Conservation (phyloP, 2,888 invertebrate species). For the Catocala fraxini region DNA sequence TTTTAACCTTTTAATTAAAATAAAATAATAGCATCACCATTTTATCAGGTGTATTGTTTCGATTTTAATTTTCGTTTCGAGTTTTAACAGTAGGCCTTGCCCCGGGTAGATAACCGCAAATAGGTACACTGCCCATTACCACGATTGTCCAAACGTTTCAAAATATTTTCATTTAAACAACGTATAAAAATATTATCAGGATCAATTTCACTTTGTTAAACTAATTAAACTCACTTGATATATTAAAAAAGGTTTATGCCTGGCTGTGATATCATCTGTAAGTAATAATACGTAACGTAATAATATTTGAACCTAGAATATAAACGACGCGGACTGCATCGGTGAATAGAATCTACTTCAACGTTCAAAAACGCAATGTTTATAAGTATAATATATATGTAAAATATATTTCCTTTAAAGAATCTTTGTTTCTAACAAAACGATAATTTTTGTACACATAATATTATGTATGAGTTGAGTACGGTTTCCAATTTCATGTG, state of each 20-base stretch:
- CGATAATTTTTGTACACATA: too few relatives aligned
- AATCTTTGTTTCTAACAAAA: too few relatives aligned
- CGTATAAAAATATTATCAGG: conserved; percentile 1
- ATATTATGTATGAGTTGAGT: too few relatives aligned
- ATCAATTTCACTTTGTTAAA: background rate
- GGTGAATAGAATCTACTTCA: too few relatives aligned
- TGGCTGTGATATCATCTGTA: too few relatives aligned
- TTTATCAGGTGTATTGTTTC: conserved; percentile 32
- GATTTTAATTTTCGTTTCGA: conserved; percentile 31
- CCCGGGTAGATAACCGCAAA: conserved; percentile 35
- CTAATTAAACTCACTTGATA: background rate
- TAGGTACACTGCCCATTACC: conserved; percentile 30
- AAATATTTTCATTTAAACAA: conserved; percentile 34
- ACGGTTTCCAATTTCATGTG: too few relatives aligned
- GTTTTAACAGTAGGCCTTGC: conserved; percentile 26
- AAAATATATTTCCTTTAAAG: too few relatives aligned
- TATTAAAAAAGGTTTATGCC: background rate
- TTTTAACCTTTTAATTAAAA: background rate
- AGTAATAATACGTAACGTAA: too few relatives aligned
- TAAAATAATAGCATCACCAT: background rate
- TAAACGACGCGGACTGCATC: too few relatives aligned
- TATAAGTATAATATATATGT: too few relatives aligned
- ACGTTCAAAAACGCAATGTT: too few relatives aligned
- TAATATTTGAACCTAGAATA: too few relatives aligned
- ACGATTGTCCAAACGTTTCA: conserved; percentile 32